A percentile compares a stretch with the other conserved stretches of the same genome.
Evolutionary conservation across 2,888 invertebrate genomes (phyloP).

Genomic region (Apocheima hispidaria): DNA sequence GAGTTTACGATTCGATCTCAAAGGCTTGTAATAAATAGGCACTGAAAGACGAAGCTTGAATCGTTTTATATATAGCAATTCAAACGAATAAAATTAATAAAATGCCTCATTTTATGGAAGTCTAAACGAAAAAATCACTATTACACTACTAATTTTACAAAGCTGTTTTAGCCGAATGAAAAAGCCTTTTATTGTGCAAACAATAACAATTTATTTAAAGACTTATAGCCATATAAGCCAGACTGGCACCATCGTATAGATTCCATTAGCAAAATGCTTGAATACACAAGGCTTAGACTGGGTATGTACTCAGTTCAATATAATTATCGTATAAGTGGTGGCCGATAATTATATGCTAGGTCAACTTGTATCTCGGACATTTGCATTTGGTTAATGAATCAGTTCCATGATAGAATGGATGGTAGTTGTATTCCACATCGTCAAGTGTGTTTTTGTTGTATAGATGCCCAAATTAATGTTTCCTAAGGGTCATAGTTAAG

Average conservation of each 20-base stretch:
- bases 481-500: slow-evolving; percentile 1
- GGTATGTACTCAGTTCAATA: neutral
- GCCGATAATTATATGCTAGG: neutral
- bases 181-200: neutral
- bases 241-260: slow-evolving; percentile 6
- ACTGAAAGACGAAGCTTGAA: slow-evolving; percentile 3
- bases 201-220: slow-evolving; percentile 4
- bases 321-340: neutral
- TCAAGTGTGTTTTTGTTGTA: neutral
- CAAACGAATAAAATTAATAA: slow-evolving; percentile 12
- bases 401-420: neutral
- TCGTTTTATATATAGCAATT: neutral
- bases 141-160: neutral
- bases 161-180: neutral
- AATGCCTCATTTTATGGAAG: neutral
- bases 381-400: neutral
- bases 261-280: neutral
- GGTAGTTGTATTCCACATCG: neutral
- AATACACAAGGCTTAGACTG: neutral
- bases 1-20: slow-evolving; percentile 24
- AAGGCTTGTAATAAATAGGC: slow-evolving; percentile 18
- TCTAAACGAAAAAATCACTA: neutral
- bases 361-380: neutral
- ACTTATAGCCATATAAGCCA: neutral
- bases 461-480: neutral